phyloP scores from a whole-genome alignment of 2,888 invertebrate genomes.

The Miltochrista miniata region DNA sequence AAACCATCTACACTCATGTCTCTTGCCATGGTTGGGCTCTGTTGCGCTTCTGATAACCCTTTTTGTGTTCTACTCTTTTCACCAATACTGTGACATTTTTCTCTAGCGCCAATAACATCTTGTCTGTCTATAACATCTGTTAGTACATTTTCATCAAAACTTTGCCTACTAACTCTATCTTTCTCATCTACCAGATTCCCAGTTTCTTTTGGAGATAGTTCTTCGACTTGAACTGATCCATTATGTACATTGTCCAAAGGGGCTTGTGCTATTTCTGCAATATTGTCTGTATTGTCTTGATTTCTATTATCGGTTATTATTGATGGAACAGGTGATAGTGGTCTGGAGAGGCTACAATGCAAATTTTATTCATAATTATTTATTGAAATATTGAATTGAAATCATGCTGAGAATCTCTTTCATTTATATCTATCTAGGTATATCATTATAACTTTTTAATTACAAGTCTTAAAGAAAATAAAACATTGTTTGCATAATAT shows the following conservation, averaged over 20 bases:
- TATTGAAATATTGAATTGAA: too few relatives aligned
- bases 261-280: slow-evolving; percentile 47
- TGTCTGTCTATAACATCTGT: slow-evolving; percentile 66
- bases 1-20: slow-evolving; percentile 87
- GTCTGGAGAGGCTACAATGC: slow-evolving; percentile 62
- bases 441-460: too few relatives aligned
- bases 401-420: too few relatives aligned
- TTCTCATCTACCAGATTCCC: slow-evolving; percentile 74
- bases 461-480: background rate
- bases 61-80: slow-evolving; percentile 77
- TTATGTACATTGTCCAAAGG: slow-evolving; percentile 47
- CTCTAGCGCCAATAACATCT: slow-evolving; percentile 62
- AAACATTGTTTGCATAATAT: background rate
- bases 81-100: slow-evolving; percentile 79
- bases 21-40: slow-evolving; percentile 85
- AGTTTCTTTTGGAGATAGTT: slow-evolving; percentile 70
- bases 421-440: too few relatives aligned
- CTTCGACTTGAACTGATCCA: slow-evolving; percentile 59
- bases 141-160: slow-evolving; percentile 70
- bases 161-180: slow-evolving; percentile 71
- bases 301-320: slow-evolving; percentile 43
- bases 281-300: slow-evolving; percentile 44
- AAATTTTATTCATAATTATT: background rate
- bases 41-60: slow-evolving; percentile 65
- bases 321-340: slow-evolving; percentile 65